These are phyloP conservation scores for Gymnocheta viridis DNA, from an alignment of 2,888 invertebrate species.

Conservation along the genomic window DNA sequence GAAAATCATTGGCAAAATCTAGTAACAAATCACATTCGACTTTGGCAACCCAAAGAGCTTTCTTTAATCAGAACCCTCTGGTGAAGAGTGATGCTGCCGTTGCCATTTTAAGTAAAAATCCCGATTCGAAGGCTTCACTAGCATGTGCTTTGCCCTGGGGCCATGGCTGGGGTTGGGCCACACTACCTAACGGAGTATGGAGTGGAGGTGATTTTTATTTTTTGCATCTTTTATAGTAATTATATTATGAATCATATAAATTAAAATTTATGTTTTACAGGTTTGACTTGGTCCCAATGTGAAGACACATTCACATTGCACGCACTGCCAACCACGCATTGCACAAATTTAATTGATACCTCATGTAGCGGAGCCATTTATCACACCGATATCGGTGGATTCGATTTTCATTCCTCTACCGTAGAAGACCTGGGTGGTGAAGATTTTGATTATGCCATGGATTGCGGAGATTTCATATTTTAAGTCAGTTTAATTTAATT, in stretches of 20 bases:
- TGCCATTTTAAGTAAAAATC: conserved; percentile 81
- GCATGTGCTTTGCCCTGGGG: conserved; percentile 84
- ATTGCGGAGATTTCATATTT: conserved; percentile 89
- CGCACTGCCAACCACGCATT: conserved; percentile 86
- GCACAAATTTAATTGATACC: conserved; percentile 85
- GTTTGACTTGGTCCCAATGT: conserved; percentile 86
- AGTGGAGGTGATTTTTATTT: conserved; percentile 84
- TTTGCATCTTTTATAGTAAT: not conserved
- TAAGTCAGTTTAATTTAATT: conserved; percentile 76
- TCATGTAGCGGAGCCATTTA: conserved; percentile 84
- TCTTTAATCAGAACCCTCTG: conserved; percentile 78
- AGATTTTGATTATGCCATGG: conserved; percentile 88
- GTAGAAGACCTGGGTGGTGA: conserved; percentile 83
- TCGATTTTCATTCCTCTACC: conserved; percentile 83
- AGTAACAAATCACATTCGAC: conserved; percentile 73
- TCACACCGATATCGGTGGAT: conserved; percentile 86
- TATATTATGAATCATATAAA: not conserved
- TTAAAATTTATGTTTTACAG: conserved; percentile 76
- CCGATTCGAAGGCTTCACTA: conserved; percentile 81
- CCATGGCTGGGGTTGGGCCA: conserved; percentile 90
- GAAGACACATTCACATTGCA: conserved; percentile 87
- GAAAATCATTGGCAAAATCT: conserved; percentile 74
- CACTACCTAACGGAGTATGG: conserved; percentile 86
- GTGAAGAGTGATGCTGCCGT: conserved; percentile 82
- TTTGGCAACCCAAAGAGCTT: conserved; percentile 74